Conservation (phyloP, 2,888 invertebrate genomes). For the Oxytorus armatus region DNA sequence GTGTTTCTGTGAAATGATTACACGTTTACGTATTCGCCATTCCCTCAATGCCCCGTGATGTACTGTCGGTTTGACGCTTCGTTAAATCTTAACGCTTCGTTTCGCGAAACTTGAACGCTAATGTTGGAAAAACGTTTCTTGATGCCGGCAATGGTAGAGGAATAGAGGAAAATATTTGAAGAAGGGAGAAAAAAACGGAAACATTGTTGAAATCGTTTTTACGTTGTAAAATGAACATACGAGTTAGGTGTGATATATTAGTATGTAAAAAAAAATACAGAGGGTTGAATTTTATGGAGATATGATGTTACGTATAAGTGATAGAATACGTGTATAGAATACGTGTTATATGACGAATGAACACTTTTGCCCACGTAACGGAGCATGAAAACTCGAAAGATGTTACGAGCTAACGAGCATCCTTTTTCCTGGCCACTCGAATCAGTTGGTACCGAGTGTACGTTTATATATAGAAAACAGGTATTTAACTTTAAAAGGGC, state of each 20-base stretch:
- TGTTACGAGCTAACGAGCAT: conserved; percentile 66
- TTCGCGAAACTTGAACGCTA: conserved; percentile 74
- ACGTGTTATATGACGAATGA: conserved; percentile 33
- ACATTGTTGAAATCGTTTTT: background rate
- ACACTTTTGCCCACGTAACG: conserved; percentile 67
- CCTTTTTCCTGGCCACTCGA: conserved; percentile 40
- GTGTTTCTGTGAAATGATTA: conserved; percentile 41
- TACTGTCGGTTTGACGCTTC: conserved; percentile 82
- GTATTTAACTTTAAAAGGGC: conserved; percentile 4
- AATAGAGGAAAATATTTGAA: conserved; percentile 17
- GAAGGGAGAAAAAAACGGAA: background rate
- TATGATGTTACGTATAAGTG: conserved; percentile 1
- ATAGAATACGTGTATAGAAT: conserved; percentile 2
- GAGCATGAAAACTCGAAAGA: conserved; percentile 67
- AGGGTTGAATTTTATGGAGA: background rate
- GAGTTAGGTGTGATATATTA: too few relatives aligned
- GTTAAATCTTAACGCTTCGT: conserved; percentile 81
- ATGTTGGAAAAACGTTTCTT: conserved; percentile 52
- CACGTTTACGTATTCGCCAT: conserved; percentile 71
- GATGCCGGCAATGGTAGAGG: conserved; percentile 9
- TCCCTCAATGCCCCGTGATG: conserved; percentile 59
- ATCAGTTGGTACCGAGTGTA: conserved; percentile 33
- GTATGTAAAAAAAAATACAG: too few relatives aligned
- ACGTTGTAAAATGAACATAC: background rate
- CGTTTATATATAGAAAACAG: conserved; percentile 33